These are phyloP conservation scores for Temnopleurus reevesii DNA, from an alignment of 53 echinoderm and acorn worm species.

Conservation along the genomic window DNA sequence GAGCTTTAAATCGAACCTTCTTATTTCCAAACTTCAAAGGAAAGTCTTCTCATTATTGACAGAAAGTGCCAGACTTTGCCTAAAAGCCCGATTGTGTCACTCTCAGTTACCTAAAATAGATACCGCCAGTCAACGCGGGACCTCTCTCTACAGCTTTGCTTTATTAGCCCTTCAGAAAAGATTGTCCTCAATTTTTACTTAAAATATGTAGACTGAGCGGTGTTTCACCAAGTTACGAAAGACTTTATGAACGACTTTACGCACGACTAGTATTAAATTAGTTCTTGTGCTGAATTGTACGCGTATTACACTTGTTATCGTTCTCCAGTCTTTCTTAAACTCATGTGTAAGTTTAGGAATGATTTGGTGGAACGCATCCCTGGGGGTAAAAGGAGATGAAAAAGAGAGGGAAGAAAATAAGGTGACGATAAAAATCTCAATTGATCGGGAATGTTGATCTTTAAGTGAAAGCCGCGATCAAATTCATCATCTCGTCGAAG, in stretches of 20 bases:
- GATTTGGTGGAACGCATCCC: too few relatives aligned
- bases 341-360: too few relatives aligned
- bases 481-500: background rate
- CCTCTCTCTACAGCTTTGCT: too few relatives aligned
- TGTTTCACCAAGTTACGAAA: too few relatives aligned
- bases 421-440: constrained; percentile 13
- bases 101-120: background rate
- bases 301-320: too few relatives aligned
- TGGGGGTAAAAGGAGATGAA: background rate
- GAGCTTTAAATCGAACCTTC: background rate
- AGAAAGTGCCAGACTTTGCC: background rate
- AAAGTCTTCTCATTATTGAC: background rate
- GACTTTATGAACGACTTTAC: too few relatives aligned
- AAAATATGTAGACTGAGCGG: background rate
- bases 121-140: background rate
- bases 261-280: too few relatives aligned
- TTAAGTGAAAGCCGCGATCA: constrained; percentile 17
- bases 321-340: too few relatives aligned
- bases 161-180: background rate
- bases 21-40: background rate
- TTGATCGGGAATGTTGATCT: constrained; percentile 18
- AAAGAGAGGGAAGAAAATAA: background rate
- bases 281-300: too few relatives aligned
- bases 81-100: constrained; percentile 1
- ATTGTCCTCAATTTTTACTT: too few relatives aligned